Percentiles rank a stretch among this genome's conserved stretches.
Evolutionary conservation across 2,888 invertebrate species (phyloP).

Genomic region (Monochamus alternatus): DNA sequence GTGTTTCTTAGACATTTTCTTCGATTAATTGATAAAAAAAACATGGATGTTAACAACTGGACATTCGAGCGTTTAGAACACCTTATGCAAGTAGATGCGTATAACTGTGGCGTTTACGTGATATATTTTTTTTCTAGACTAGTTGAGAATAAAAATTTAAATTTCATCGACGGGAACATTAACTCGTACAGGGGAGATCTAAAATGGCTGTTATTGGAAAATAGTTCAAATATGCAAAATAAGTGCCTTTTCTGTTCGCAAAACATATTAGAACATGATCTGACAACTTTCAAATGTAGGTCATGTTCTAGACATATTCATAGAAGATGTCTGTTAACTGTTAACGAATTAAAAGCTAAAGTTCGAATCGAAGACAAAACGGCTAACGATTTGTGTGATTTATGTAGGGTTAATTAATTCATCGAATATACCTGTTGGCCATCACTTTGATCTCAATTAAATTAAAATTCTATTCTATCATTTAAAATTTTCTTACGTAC

Average conservation of each 20-base stretch:
- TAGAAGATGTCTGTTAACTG: neutral
- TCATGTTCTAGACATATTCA: neutral
- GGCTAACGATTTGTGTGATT: neutral
- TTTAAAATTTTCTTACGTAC: neutral
- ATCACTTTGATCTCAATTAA: neutral
- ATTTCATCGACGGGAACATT: neutral
- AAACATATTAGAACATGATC: neutral
- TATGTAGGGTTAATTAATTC: neutral
- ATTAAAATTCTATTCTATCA: neutral
- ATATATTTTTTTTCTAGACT: neutral
- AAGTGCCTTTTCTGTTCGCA: neutral
- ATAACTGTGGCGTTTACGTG: neutral
- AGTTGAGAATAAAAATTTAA: neutral
- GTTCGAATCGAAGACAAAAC: neutral
- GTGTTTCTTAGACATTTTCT: neutral
- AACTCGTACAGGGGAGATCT: neutral
- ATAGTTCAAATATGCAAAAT: neutral
- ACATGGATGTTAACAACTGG: neutral
- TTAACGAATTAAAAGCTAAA: too few relatives aligned
- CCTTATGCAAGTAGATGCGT: neutral
- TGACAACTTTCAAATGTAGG: neutral
- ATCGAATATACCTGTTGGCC: neutral
- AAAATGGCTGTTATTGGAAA: neutral
- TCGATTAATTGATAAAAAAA: neutral
- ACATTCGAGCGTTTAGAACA: neutral